phyloP scores from a whole-genome alignment of 2,888 invertebrate genomes.

The Pristionchus maxplancki region DNA sequence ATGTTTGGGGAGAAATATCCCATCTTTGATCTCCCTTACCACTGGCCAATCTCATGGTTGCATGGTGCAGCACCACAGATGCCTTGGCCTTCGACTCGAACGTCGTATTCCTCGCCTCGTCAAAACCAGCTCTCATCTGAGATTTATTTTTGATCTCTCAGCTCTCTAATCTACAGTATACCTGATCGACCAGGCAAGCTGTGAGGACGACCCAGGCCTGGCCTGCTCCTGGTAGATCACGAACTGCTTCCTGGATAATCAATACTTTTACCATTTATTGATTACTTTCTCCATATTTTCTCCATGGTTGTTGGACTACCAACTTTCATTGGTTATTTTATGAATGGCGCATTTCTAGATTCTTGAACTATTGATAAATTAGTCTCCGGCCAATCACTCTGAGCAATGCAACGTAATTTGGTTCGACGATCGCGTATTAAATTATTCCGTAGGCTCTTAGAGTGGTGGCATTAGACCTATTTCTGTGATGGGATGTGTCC shows the following conservation, averaged over 20 bases:
- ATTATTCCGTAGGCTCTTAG: neutral
- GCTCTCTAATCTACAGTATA: slow-evolving; percentile 16
- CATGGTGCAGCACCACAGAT: slow-evolving; percentile 68
- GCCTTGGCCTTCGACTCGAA: slow-evolving; percentile 61
- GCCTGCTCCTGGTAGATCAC: slow-evolving; percentile 76
- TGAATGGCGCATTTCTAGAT: neutral
- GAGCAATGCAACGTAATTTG: neutral
- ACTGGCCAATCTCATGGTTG: slow-evolving; percentile 56
- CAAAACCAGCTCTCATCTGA: slow-evolving; percentile 73
- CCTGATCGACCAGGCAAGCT: slow-evolving; percentile 76
- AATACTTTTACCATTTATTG: neutral
- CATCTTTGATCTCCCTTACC: slow-evolving; percentile 36
- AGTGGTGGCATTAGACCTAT: neutral
- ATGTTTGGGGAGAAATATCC: too few relatives aligned
- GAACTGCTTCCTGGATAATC: slow-evolving; percentile 70
- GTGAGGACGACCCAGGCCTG: slow-evolving; percentile 77
- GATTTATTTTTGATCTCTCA: slow-evolving; percentile 29
- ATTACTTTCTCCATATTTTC: neutral
- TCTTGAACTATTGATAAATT: neutral
- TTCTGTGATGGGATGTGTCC: neutral
- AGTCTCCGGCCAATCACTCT: neutral
- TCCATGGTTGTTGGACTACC: neutral
- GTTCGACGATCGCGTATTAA: neutral
- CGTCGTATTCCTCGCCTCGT: slow-evolving; percentile 61
- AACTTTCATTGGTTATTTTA: neutral